Base-by-base conservation (phyloP, 2,797 vertebrate genomes). In the Micromesistius poutassou region DNA sequence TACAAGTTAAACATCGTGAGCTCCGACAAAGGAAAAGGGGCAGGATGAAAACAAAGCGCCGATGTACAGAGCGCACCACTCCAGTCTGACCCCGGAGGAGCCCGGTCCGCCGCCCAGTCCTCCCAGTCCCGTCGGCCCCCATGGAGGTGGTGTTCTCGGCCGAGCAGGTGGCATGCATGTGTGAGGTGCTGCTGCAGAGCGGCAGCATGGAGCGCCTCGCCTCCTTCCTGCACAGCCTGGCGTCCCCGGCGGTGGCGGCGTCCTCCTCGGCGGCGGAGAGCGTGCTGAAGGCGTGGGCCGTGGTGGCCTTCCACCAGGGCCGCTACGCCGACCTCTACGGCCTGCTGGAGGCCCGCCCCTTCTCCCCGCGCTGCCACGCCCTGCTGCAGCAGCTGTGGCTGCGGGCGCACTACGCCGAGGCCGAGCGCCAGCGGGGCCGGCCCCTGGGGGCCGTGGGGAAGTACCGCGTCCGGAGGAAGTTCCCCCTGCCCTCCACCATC, bases 301-400 rank as follows among this genome's bases (percentile, higher is more conserved):
- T 91, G 0, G 88, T 94, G 77, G 92, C 92, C 50, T 94, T 93
- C 85, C 91, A 93, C 86, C 91, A 91, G 84, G 91, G 92, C 28
- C 82, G 79, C 72, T 93, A 93, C 80, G 33, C 83, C 0, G 92
- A 93, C 78, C 91, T 94, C 72, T 93, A 92, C 79, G 30, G 83
- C 10, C 85, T 93, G 76, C 85, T 94, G 75, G 85, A 92, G 83
- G 83, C 90, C 70, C 92, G 92, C 80, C 75, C 79, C 74, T 94
- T 93, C 87, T 92, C 92, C 38, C 78, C 85, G 0, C 31, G 50
- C 80, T 94, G 89, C 85, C 93, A 92, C 84, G 83, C 87, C 2
- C 90, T 93, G 74, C 89, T 93, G 71, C 93, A 94, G 90, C 93
- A 93, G 82, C 92, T 94, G 73, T 94, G 92, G 93, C 90, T 93